Percentiles rank a stretch among this genome's conserved stretches.
Evolutionary conservation across 2,888 invertebrate species (phyloP).

Genomic region (Ernsta delagoae): DNA sequence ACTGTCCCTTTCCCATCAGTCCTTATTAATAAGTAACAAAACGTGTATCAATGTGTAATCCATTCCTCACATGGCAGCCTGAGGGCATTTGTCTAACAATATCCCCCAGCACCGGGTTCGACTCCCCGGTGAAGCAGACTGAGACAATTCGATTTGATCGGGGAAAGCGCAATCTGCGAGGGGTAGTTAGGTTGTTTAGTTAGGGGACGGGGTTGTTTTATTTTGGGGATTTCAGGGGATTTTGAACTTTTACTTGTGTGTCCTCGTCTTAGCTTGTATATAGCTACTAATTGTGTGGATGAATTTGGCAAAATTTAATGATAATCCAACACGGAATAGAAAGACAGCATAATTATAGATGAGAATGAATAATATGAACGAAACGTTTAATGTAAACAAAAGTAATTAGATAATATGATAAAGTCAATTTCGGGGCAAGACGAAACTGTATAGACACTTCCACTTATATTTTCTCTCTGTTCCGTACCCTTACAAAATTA

Average conservation of each 20-base stretch:
- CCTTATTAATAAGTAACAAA: constrained; percentile 26
- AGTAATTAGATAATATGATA: too few species aligned
- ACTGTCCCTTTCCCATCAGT: neutral
- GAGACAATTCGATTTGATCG: constrained; percentile 57
- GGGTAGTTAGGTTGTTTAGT: constrained; percentile 37
- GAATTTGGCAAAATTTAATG: too few species aligned
- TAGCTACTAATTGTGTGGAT: too few species aligned
- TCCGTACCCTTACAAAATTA: too few species aligned
- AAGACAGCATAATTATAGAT: too few species aligned
- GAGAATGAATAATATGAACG: too few species aligned
- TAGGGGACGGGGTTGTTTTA: constrained; percentile 4
- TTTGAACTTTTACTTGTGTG: neutral
- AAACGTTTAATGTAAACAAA: too few species aligned
- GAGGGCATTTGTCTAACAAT: constrained; percentile 39
- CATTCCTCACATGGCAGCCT: constrained; percentile 14
- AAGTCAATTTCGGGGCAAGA: too few species aligned
- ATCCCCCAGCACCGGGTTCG: constrained; percentile 43
- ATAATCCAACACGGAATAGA: too few species aligned
- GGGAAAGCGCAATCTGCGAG: constrained; percentile 46
- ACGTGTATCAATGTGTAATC: constrained; percentile 22
- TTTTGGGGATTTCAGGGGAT: neutral
- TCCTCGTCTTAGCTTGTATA: too few species aligned
- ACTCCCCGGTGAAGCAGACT: constrained; percentile 50
- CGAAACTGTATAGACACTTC: too few species aligned
- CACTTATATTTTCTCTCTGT: too few species aligned